Percentiles rank a stretch among this genome's conserved stretches.
These are phyloP conservation scores for Maconellicoccus hirsutus DNA, from an alignment of 1,140 invertebrate species.

Conservation along the genomic window DNA sequence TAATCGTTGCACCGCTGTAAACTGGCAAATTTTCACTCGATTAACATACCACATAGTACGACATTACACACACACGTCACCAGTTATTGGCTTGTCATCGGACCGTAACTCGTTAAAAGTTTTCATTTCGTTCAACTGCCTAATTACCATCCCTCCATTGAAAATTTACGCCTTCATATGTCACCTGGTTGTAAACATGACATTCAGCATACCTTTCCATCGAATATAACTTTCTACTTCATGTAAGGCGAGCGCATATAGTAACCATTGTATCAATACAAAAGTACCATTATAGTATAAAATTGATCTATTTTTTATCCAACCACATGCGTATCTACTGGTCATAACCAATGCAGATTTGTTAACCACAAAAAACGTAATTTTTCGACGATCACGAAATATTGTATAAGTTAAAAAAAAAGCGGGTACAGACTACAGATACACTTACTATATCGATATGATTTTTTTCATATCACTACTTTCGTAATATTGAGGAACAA, in stretches of 20 bases:
- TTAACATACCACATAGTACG: no score
- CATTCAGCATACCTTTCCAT: not conserved
- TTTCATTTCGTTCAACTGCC: not conserved
- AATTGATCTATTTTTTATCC: not conserved
- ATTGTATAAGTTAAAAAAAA: not conserved
- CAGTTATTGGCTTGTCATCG: no score
- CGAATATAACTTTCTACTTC: not conserved
- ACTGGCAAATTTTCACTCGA: no score
- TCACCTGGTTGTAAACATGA: not conserved
- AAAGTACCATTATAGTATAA: not conserved
- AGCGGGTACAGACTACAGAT: not conserved
- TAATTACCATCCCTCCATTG: not conserved
- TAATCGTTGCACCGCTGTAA: no score
- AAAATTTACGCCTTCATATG: not conserved
- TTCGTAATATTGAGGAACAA: not conserved
- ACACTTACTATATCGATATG: not conserved
- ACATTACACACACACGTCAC: no score
- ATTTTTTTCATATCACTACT: not conserved
- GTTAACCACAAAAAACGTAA: not conserved
- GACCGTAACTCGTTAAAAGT: constrained; percentile 3
- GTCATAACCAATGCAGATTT: not conserved
- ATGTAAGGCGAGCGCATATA: not conserved
- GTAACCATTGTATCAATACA: not conserved
- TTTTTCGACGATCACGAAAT: constrained; percentile 4
- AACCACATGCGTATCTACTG: not conserved